These are phyloP conservation scores for Coelogynopora nodosa DNA, from an alignment of 2,888 invertebrate genomes.

Conservation along the genomic window DNA sequence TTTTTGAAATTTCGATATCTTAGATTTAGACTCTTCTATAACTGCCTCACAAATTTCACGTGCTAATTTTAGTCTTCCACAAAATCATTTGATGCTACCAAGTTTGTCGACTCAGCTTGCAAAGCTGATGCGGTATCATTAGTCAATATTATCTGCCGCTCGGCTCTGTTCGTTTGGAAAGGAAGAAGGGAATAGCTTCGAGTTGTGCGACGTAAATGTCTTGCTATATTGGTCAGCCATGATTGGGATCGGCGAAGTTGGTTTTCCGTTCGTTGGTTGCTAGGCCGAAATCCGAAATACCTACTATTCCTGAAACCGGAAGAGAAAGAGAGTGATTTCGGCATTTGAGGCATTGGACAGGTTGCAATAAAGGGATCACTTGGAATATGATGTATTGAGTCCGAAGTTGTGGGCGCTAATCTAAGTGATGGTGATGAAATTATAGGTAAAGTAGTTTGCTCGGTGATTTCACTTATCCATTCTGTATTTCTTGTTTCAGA, in stretches of 20 bases:
- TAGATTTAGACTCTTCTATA: no score
- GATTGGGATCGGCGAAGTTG: not conserved
- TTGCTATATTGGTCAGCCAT: not conserved
- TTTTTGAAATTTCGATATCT: no score
- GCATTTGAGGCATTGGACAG: not conserved
- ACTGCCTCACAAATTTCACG: not conserved
- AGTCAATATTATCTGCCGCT: not conserved
- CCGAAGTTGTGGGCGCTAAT: not conserved
- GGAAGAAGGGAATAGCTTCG: not conserved
- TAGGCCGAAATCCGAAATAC: not conserved
- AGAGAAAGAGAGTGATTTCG: not conserved
- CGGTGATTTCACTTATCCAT: not conserved
- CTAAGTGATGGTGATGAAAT: not conserved
- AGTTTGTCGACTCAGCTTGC: no score
- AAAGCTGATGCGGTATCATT: no score
- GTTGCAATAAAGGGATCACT: not conserved
- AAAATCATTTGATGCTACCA: no score
- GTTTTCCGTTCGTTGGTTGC: not conserved
- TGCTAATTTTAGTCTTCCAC: no score
- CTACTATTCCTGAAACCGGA: not conserved
- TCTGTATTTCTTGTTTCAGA: conserved; percentile 43
- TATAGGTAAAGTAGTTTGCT: not conserved
- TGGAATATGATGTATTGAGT: not conserved
- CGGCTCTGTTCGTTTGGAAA: not conserved
- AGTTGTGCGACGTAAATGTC: not conserved